Evolutionary conservation across 1,140 invertebrate genomes (phyloP).

Genomic region (Listronotus bonariensis): DNA sequence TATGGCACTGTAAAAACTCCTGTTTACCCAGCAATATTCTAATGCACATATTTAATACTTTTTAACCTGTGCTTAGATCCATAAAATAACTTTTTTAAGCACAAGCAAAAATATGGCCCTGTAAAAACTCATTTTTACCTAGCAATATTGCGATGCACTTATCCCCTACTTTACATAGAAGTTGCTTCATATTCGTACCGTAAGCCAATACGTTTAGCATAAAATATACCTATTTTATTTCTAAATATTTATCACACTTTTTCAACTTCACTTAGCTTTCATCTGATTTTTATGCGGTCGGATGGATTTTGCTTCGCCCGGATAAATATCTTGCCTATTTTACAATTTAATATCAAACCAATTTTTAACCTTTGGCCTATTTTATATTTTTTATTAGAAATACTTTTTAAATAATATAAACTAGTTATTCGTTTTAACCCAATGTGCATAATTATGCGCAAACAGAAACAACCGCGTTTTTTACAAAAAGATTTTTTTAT

Average conservation of each 20-base stretch:
- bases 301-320: slow-evolving; percentile 6
- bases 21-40: too few relatives aligned
- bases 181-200: slow-evolving; percentile 26
- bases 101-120: too few relatives aligned
- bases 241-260: slow-evolving; percentile 34
- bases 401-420: too few relatives aligned
- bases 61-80: too few relatives aligned
- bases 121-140: background rate
- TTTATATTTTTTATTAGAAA: background rate
- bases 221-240: slow-evolving; percentile 32
- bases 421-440: too few relatives aligned
- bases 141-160: slow-evolving; percentile 4
- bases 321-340: slow-evolving; percentile 24
- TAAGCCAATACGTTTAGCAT: slow-evolving; percentile 19
- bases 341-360: slow-evolving; percentile 20
- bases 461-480: too few relatives aligned
- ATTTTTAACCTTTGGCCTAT: slow-evolving; percentile 16
- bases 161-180: slow-evolving; percentile 33
- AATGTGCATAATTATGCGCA: too few relatives aligned
- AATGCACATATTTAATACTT: too few relatives aligned
- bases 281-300: slow-evolving; percentile 29
- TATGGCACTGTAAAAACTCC: too few relatives aligned
- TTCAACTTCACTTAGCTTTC: slow-evolving; percentile 21
- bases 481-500: too few relatives aligned
- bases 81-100: too few relatives aligned